Evolutionary conservation across 2,797 vertebrate genomes (phyloP).

Genomic region (Vultur gryphus): DNA sequence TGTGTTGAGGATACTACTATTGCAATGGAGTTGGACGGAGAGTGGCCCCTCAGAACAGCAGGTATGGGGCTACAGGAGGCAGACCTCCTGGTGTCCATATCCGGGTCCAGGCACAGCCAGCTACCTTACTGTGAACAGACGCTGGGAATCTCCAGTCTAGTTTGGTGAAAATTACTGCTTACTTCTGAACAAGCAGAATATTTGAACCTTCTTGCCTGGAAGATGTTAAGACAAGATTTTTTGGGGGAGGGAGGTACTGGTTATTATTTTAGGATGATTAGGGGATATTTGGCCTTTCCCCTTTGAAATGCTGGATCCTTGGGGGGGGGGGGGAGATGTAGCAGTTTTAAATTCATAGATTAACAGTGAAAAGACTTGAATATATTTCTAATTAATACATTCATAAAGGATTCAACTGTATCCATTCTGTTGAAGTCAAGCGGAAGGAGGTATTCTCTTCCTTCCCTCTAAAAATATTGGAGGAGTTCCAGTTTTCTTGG

Average conservation of each 20-base stretch:
- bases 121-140: neutral
- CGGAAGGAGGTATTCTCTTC: constrained; percentile 4
- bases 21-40: neutral
- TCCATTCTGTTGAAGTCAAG: constrained; percentile 16
- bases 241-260: neutral
- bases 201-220: neutral
- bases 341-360: neutral
- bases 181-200: neutral
- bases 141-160: neutral
- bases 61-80: neutral
- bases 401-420: neutral
- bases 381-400: neutral
- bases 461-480: constrained; percentile 9
- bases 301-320: neutral
- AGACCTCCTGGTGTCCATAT: neutral
- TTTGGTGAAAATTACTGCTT: neutral
- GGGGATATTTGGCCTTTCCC: neutral
- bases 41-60: neutral
- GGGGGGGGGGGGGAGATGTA: rapidly evolving
- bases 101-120: neutral
- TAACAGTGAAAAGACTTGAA: neutral
- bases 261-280: neutral
- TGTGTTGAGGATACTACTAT: neutral
- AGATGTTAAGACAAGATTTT: neutral
- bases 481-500: neutral